Conservation (phyloP, 2,888 invertebrate species). For the Tanypteryx hageni region DNA sequence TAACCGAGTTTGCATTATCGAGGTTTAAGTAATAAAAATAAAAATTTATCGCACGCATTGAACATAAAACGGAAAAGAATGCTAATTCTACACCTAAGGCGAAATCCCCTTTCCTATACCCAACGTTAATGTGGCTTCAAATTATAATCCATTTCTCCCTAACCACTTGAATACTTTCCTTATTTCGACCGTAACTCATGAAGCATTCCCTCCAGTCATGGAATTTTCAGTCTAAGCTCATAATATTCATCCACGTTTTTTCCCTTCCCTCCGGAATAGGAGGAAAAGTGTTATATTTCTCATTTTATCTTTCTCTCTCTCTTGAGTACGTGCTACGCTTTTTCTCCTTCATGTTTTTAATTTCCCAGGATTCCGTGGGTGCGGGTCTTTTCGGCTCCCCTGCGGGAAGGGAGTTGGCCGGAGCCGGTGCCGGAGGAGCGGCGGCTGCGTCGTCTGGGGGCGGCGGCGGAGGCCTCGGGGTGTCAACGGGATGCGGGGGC, state of each 20-base stretch:
- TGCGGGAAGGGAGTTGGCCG: slow-evolving; percentile 44
- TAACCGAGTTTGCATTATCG: no score
- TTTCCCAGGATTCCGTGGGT: slow-evolving; percentile 55
- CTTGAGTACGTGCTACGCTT: not conserved
- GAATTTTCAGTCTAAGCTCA: no score
- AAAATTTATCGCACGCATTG: no score
- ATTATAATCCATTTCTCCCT: no score
- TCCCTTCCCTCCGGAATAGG: not conserved
- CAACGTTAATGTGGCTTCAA: no score
- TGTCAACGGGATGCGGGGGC: not conserved
- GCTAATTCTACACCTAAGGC: no score
- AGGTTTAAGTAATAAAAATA: no score
- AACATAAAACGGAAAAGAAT: no score
- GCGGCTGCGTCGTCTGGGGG: not conserved
- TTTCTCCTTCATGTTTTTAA: not conserved
- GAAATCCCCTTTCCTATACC: no score
- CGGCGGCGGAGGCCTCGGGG: not conserved
- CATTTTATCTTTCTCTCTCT: not conserved
- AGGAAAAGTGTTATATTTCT: not conserved
- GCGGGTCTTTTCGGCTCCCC: slow-evolving; percentile 52
- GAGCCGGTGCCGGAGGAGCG: slow-evolving; percentile 11
- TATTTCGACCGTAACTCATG: no score
- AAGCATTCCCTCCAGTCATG: no score
- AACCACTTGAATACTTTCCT: no score
- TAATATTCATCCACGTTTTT: not conserved